A percentile compares a stretch with the other conserved stretches of the same genome.
Evolutionary conservation across 1,140 invertebrate species (phyloP).

Genomic region (Calliphora vicina): DNA sequence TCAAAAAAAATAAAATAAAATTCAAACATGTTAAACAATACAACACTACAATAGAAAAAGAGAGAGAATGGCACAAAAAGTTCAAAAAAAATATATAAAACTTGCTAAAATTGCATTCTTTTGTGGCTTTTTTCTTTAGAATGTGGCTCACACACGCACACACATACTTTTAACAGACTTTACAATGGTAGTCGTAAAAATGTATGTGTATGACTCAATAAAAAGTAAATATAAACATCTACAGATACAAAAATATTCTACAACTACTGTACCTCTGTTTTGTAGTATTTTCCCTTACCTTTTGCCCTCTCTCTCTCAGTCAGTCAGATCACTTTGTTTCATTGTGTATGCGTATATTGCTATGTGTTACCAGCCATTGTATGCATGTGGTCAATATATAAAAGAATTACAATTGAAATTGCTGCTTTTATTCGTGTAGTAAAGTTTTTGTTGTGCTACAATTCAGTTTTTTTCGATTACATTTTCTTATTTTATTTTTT

Average conservation of each 20-base stretch:
- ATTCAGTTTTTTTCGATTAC: not conserved
- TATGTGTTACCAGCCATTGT: not conserved
- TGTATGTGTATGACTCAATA: not conserved
- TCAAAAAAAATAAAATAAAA: not conserved
- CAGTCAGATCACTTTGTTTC: not conserved
- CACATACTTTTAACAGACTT: not conserved
- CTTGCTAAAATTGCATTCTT: conserved; percentile 33
- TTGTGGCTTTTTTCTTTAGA: conserved; percentile 22
- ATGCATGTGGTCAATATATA: conserved; percentile 21
- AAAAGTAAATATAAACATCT: not conserved
- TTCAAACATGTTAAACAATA: conserved; percentile 11
- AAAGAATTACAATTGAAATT: conserved; percentile 32
- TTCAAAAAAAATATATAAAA: not conserved
- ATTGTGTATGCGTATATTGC: not conserved
- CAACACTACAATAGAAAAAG: not conserved
- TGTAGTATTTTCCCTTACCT: not conserved
- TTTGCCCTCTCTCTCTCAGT: not conserved
- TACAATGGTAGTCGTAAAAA: not conserved
- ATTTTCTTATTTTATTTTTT: not conserved
- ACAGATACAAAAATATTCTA: not conserved
- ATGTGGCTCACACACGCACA: not conserved
- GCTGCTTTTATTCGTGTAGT: not conserved
- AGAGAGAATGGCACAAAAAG: not conserved
- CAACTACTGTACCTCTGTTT: not conserved
- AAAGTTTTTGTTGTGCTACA: not conserved